Conservation (phyloP, 2,888 invertebrate species). For the Orthosia incerta region DNA sequence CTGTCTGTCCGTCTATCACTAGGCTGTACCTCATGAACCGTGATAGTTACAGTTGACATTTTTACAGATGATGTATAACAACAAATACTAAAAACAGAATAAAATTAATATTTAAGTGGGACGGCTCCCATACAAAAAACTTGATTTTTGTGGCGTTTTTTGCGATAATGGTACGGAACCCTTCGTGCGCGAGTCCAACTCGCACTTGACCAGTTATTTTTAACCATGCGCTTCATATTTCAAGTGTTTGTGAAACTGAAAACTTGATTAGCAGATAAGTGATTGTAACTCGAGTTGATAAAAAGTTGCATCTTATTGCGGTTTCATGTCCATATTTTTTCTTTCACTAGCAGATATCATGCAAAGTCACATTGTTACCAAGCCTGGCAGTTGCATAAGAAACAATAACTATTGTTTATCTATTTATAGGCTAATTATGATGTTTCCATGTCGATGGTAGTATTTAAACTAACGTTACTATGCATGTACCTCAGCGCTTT, state of each 20-base stretch:
- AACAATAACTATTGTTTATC: constrained; percentile 52
- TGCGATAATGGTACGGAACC: too few species aligned
- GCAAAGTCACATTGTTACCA: constrained; percentile 37
- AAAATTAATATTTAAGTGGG: too few species aligned
- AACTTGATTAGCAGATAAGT: not conserved
- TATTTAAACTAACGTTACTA: not conserved
- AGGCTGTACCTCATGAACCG: too few species aligned
- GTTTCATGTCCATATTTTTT: constrained; percentile 18
- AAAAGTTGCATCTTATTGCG: not conserved
- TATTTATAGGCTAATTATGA: constrained; percentile 47
- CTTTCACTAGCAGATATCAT: constrained; percentile 22
- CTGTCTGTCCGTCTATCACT: too few species aligned
- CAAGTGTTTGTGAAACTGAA: not conserved
- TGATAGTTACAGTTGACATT: too few species aligned
- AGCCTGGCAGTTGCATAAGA: constrained; percentile 19
- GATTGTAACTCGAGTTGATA: not conserved
- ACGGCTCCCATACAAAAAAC: too few species aligned
- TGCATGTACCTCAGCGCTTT: not conserved
- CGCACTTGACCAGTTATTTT: too few species aligned
- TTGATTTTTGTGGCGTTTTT: too few species aligned
- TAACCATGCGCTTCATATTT: not conserved
- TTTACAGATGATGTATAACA: too few species aligned
- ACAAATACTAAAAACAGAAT: too few species aligned
- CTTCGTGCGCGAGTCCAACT: too few species aligned
- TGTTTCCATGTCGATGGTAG: constrained; percentile 26